Base-by-base conservation (phyloP, 2,888 invertebrate genomes). In the Napeogenes sylphis region DNA sequence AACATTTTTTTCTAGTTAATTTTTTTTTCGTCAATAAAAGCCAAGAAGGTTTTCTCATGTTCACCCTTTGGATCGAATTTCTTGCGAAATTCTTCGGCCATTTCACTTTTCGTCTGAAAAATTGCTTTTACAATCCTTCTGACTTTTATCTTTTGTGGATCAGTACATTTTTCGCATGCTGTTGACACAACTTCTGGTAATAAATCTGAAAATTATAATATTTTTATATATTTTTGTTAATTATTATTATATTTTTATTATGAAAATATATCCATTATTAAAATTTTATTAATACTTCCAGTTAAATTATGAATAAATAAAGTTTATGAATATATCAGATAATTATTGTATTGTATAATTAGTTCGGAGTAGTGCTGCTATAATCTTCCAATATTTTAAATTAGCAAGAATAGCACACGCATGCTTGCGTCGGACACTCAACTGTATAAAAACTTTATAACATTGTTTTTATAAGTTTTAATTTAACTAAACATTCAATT, bases 1-100 rank as follows among this genome's bases (percentile, higher is more conserved):
- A 30, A 30, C 3, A 8, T 30, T 3, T 30, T 21, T 8, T 51
- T 51, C 21, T 12, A 10, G 12, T 51, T 51, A 51, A 21, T 1
- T 21, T 51, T 30, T 30, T 30, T 51, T 21, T 51, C 3, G 30
- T 30, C n/a, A 1, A 87, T 55, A 45, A 87, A 87, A 0, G 76
- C 80, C 0, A 80, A 71, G 60, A 87, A 87, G 2, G 73, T 75
- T 55, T 79, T 75, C 62, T 84, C 82, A 55, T 87, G 74, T 66
- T 84, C 78, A n/a, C 78, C 79, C 10, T 81, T 82, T 0, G 88
- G 87, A 45, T 89, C 89, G 55, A 76, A 88, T 66, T 83, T 85
- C 2, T 75, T 64, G 33, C 78, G 75, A 73, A 89, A 84, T 32
- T 76, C 74, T 2, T 63, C 64, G 56, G 86, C 82, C 0, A 83